Base-by-base conservation (phyloP, 2,888 invertebrate species). In the Scaptomyza polygonia region DNA sequence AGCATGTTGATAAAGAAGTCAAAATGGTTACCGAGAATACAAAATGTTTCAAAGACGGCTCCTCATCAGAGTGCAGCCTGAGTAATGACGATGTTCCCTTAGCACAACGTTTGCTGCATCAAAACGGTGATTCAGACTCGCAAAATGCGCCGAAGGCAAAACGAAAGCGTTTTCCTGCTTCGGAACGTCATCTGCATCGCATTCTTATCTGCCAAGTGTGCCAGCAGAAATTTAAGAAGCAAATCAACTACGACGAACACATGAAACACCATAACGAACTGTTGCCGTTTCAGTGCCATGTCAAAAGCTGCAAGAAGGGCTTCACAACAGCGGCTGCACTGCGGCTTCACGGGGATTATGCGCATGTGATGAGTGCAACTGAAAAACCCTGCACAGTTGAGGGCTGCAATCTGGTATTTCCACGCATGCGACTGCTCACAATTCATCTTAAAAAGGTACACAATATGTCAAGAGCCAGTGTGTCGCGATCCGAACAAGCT, bases 231-330 rank as follows among this genome's bases (percentile, higher is more conserved):
- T 90, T 90, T 32, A 89, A 88, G 16, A 91, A 90, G 47, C 66
- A 72, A 5, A 65, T 69, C 3, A 86, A 88, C 45, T 89, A 82
- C 29, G 84, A 89, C 12, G 89, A 89, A 30, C 90, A 90, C 25
- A 90, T 90, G 89, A 90, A 89, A 11, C 84, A 87, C 21, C 91
- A 90, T 55, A 87, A 91, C 48, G 91, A 89, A 30, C 72, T 90
- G 14, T 54, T 90, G 49, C 89, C 90, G 3, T 88, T 86, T 32
- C 90, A 91, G 55, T 90, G 90, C 30, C 61, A 76, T 0, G 80
- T 88, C 8, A 79, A 83, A n/a, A 67, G 63, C 18, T 90, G 90
- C 56, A 68, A 73, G 4, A 90, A 90, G 45, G 89, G 90, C 0
- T 90, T 90, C 30, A 89, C 88, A 12, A 91, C 90, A 3, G 86